phyloP scores from a whole-genome alignment of 2,797 vertebrate genomes.

The Lithobates pipiens region DNA sequence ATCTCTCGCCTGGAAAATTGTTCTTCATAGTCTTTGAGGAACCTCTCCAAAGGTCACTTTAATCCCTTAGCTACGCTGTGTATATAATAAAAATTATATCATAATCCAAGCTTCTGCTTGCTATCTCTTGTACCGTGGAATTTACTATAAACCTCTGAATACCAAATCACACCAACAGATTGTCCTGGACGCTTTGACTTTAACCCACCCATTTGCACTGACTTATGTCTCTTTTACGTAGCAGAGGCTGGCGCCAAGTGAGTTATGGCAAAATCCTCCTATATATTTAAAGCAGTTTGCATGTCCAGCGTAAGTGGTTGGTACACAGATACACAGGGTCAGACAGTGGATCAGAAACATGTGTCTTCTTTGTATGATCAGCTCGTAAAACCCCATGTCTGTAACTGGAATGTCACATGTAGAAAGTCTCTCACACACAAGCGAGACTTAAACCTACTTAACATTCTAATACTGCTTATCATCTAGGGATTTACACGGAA shows the following conservation, averaged over 20 bases:
- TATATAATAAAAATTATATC: conserved; percentile 51
- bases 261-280: conserved; percentile 20
- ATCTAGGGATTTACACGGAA: conserved; percentile 2
- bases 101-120: conserved; percentile 36
- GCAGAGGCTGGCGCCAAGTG: conserved; percentile 37
- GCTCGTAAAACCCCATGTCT: conserved; percentile 24
- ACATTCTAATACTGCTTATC: conserved; percentile 47
- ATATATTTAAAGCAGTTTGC: conserved; percentile 36
- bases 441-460: conserved; percentile 29
- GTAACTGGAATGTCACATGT: conserved; percentile 25
- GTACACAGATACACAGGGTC: conserved; percentile 13
- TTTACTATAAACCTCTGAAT: conserved; percentile 39
- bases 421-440: background rate
- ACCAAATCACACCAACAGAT: conserved; percentile 29
- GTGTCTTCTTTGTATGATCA: conserved; percentile 1
- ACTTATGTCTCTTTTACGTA: conserved; percentile 5
- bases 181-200: background rate
- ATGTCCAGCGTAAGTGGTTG: conserved; percentile 4
- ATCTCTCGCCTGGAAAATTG: conserved; percentile 9
- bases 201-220: conserved; percentile 31
- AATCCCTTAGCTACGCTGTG: conserved; percentile 27
- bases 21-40: background rate
- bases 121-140: background rate
- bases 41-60: conserved; percentile 7
- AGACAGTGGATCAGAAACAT: background rate